Evolutionary conservation across 2,888 invertebrate species (phyloP).

Genomic region (Tetramorium bicarinatum): DNA sequence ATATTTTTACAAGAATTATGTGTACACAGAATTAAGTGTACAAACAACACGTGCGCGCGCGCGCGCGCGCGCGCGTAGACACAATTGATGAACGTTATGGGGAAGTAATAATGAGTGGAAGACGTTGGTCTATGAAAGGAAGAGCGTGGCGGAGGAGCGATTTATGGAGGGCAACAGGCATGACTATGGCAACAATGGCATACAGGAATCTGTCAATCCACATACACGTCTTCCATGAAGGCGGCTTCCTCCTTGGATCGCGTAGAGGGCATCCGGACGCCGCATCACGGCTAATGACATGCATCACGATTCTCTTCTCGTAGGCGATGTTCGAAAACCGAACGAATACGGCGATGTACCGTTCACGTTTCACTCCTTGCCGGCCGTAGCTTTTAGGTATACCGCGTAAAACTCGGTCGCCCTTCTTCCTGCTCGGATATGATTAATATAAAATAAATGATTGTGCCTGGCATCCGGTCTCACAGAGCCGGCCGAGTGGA

Average conservation of each 20-base stretch:
- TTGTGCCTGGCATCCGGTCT: slow-evolving; percentile 85
- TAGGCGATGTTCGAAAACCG: slow-evolving; percentile 71
- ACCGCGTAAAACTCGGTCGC: slow-evolving; percentile 65
- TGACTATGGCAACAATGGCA: slow-evolving; percentile 84
- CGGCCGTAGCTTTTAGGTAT: slow-evolving; percentile 50
- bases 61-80: not conserved
- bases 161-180: slow-evolving; percentile 82
- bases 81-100: slow-evolving; percentile 25
- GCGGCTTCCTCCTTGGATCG: slow-evolving; percentile 80
- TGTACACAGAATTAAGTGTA: not conserved
- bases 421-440: slow-evolving; percentile 82
- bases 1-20: not conserved
- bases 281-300: slow-evolving; percentile 85
- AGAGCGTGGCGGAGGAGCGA: slow-evolving; percentile 70
- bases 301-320: slow-evolving; percentile 81
- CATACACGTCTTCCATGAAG: slow-evolving; percentile 83
- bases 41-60: not conserved
- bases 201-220: slow-evolving; percentile 85
- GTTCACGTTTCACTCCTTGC: slow-evolving; percentile 63
- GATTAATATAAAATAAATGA: slow-evolving; percentile 86
- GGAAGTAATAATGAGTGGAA: slow-evolving; percentile 36
- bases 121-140: slow-evolving; percentile 61
- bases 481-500: slow-evolving; percentile 74
- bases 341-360: slow-evolving; percentile 72
- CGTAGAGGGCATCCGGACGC: slow-evolving; percentile 81